Conservation (phyloP, 2,888 invertebrate genomes). For the Drosophila nigricruria region DNA sequence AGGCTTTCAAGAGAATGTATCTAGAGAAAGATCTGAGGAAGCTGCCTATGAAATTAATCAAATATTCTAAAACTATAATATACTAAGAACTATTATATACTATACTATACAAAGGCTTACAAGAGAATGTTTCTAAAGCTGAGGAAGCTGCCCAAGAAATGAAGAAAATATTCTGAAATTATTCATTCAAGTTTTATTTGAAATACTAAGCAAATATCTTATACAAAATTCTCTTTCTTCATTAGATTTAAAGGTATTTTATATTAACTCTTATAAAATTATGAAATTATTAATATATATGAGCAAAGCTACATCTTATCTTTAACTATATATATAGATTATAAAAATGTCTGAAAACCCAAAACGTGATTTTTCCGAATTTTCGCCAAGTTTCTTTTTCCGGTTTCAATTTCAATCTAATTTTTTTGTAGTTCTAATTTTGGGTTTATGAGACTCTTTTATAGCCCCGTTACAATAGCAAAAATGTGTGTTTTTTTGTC, state of each 20-base stretch:
- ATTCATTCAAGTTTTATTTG: background rate
- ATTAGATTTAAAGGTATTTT: too few species aligned
- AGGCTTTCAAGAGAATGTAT: background rate
- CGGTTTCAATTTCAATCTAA: constrained; percentile 3
- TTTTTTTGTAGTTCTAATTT: constrained; percentile 6
- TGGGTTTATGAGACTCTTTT: constrained; percentile 31
- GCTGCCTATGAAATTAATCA: too few species aligned
- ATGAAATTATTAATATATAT: background rate
- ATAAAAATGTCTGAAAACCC: constrained; percentile 1
- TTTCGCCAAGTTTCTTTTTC: background rate
- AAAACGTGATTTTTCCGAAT: background rate
- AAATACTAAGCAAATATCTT: too few species aligned
- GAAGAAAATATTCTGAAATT: background rate
- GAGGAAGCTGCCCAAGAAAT: background rate
- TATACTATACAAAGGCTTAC: too few species aligned
- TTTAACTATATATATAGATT: background rate
- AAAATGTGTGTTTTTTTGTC: constrained; percentile 19
- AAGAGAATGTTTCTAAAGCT: background rate
- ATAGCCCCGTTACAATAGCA: constrained; percentile 13
- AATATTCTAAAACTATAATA: too few species aligned
- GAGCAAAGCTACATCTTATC: too few species aligned
- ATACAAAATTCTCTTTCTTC: too few species aligned
- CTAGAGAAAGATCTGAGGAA: background rate
- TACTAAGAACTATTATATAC: too few species aligned
- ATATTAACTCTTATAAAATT: background rate